Conservation (phyloP, 2,797 vertebrate genomes). For the Intellagama lesueurii region DNA sequence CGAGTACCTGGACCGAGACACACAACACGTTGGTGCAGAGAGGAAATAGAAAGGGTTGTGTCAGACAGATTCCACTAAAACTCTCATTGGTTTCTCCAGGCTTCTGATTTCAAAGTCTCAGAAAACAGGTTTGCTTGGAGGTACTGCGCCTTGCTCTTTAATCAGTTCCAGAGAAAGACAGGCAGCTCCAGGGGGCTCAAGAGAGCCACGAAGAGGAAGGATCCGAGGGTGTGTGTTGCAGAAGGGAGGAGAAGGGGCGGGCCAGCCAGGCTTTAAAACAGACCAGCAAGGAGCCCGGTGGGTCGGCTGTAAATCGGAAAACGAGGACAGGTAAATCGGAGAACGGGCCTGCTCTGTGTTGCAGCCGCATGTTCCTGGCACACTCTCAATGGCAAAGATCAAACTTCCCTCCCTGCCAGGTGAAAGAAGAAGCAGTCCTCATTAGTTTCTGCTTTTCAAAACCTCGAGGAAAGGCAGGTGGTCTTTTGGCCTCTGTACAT, state of each 20-base stretch:
- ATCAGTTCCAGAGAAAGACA: constrained; percentile 13
- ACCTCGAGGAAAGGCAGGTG: constrained; percentile 16
- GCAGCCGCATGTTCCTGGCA: not conserved
- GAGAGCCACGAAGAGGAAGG: not conserved
- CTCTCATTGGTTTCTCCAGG: constrained; percentile 3
- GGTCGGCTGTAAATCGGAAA: not conserved
- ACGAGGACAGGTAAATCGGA: constrained; percentile 12
- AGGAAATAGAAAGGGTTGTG: not conserved
- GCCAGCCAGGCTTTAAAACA: not conserved
- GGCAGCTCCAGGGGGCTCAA: not conserved
- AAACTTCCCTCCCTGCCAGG: constrained; percentile 14
- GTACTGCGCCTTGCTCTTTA: not conserved
- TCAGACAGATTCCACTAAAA: constrained; percentile 34
- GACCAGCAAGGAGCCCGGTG: not conserved
- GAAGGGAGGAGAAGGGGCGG: not conserved
- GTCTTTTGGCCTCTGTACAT: not conserved
- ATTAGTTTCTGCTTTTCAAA: constrained; percentile 23
- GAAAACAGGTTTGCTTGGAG: constrained; percentile 19
- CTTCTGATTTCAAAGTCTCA: constrained; percentile 15
- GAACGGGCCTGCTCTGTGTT: not conserved
- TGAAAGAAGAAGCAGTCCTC: not conserved
- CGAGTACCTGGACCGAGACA: not conserved
- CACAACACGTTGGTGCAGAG: not conserved
- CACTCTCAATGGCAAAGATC: not conserved
- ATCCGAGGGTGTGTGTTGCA: not conserved